These are phyloP conservation scores for Stercorarius parasiticus DNA, from an alignment of 2,113 vertebrate genomes.

Conservation along the genomic window DNA sequence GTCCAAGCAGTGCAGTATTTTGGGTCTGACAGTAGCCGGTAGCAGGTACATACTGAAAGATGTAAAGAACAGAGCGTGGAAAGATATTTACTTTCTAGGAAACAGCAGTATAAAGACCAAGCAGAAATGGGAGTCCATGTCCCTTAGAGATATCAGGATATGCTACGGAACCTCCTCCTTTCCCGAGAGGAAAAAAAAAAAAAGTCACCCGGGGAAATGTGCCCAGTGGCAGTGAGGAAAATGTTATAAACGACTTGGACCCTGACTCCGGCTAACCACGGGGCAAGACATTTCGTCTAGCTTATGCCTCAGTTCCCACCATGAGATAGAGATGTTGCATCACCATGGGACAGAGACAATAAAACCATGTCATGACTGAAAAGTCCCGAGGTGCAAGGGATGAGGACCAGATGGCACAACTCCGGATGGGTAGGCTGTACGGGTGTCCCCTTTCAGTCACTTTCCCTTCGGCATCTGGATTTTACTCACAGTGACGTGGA, in stretches of 20 bases:
- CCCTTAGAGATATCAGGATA: background rate
- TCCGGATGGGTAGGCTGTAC: background rate
- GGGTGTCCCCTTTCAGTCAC: background rate
- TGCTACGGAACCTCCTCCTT: background rate
- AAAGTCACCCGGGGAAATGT: background rate
- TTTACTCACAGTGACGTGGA: background rate
- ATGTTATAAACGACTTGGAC: background rate
- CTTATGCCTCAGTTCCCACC: background rate
- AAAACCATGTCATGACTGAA: background rate
- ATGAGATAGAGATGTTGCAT: background rate
- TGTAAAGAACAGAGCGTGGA: background rate
- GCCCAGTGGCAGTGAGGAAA: background rate
- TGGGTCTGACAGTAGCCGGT: background rate
- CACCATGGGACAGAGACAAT: background rate
- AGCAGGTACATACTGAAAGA: background rate
- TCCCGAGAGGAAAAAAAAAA: background rate
- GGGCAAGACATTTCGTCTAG: background rate
- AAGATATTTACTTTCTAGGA: background rate
- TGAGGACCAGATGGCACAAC: constrained; percentile 9
- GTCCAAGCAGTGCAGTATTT: background rate
- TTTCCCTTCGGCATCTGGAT: background rate
- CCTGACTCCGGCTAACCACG: background rate
- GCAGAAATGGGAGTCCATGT: background rate
- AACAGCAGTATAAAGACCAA: background rate
- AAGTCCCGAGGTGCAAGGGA: constrained; percentile 10